These are phyloP conservation scores for Delphinapterus leucas DNA, from an alignment of 2,113 vertebrate species.

Conservation along the genomic window DNA sequence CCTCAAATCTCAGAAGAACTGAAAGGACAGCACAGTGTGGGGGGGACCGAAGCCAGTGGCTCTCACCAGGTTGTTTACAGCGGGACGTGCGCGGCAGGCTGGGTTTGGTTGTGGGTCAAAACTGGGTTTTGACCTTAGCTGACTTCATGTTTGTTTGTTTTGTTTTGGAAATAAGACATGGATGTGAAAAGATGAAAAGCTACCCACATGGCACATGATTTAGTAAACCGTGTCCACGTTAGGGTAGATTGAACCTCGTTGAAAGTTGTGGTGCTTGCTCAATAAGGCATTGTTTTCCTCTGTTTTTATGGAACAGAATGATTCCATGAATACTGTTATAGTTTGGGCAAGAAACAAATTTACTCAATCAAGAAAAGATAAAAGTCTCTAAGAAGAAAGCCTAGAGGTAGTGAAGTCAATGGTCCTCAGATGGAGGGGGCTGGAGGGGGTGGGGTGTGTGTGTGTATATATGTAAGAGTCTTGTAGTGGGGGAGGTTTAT, in stretches of 20 bases:
- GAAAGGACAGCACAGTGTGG: not conserved
- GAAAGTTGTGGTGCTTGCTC: not conserved
- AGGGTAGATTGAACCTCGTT: not conserved
- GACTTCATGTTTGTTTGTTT: not conserved
- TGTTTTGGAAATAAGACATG: not conserved
- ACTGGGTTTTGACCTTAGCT: not conserved
- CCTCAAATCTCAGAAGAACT: not conserved
- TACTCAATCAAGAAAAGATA: not conserved
- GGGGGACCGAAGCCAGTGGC: fast-evolving
- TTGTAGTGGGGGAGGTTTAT: not conserved
- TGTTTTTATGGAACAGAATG: not conserved
- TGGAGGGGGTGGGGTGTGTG: too few relatives aligned
- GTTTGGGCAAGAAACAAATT: not conserved
- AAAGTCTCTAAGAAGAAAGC: not conserved
- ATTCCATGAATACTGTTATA: not conserved
- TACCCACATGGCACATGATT: not conserved
- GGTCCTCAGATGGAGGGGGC: too few relatives aligned
- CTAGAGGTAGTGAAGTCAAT: not conserved
- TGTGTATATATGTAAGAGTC: not conserved
- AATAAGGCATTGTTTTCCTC: not conserved
- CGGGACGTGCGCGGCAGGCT: fast-evolving
- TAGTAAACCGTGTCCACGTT: not conserved
- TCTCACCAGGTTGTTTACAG: not conserved
- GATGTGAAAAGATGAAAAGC: not conserved
- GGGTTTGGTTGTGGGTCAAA: not conserved